A percentile compares a stretch with the other conserved stretches of the same genome.
Conservation (phyloP, 2,888 invertebrate genomes). For the Phrixothrix hirtus region DNA sequence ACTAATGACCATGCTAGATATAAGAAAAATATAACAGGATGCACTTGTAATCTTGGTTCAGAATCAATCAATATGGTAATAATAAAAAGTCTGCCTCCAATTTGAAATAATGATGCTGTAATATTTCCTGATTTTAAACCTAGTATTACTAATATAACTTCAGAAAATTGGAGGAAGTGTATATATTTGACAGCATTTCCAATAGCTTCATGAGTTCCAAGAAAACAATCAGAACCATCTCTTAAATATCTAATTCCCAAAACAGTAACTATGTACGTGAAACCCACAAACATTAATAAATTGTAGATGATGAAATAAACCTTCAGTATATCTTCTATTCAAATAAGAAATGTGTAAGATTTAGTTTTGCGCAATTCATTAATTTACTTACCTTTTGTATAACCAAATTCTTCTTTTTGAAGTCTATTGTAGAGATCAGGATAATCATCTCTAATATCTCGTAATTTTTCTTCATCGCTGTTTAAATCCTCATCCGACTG, state of each 20-base stretch:
- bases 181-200: conserved; percentile 79
- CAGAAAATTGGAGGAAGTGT: conserved; percentile 81
- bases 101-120: conserved; percentile 76
- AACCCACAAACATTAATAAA: conserved; percentile 86
- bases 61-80: conserved; percentile 82
- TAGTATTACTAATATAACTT: conserved; percentile 86
- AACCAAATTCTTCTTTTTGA: conserved; percentile 77
- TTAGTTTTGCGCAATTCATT: no score
- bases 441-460: conserved; percentile 77
- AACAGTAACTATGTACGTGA: conserved; percentile 73
- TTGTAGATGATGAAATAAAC: conserved; percentile 89
- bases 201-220: conserved; percentile 71
- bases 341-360: no score
- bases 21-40: conserved; percentile 86
- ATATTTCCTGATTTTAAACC: conserved; percentile 83
- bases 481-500: conserved; percentile 70
- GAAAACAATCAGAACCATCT: conserved; percentile 72
- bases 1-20: conserved; percentile 81
- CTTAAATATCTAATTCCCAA: conserved; percentile 75
- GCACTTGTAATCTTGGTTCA: conserved; percentile 84
- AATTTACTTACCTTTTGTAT: conserved; percentile 77
- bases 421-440: conserved; percentile 74
- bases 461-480: conserved; percentile 63
- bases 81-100: conserved; percentile 69
- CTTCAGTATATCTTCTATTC: conserved; percentile 78